Percentiles rank a stretch among this genome's conserved stretches.
These are phyloP conservation scores for Monoplex corrugatus DNA, from an alignment of 2,888 invertebrate species.

Conservation along the genomic window DNA sequence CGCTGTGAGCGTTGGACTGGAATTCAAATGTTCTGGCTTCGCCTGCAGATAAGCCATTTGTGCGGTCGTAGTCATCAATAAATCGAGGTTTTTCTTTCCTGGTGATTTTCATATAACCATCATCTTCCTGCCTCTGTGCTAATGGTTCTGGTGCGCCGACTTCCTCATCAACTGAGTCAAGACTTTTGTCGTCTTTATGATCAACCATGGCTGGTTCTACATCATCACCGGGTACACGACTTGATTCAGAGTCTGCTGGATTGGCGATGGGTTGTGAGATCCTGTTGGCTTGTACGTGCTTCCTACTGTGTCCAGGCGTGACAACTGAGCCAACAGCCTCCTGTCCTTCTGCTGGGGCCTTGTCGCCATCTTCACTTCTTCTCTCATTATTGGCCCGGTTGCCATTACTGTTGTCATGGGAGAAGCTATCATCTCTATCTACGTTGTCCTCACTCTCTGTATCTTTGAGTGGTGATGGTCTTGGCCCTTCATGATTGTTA, in stretches of 20 bases:
- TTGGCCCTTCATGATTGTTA: neutral
- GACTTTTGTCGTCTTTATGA: no score
- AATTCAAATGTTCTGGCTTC: neutral
- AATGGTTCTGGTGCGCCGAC: neutral
- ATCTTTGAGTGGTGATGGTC: neutral
- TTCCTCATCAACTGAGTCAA: neutral
- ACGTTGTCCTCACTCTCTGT: neutral
- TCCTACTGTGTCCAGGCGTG: neutral
- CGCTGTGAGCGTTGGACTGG: neutral
- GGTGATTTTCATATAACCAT: slow-evolving; percentile 13
- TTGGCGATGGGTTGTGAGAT: neutral
- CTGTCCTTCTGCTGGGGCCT: neutral
- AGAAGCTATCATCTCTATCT: no score
- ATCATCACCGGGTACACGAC: no score
- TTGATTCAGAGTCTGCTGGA: no score
- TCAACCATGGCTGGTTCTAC: no score
- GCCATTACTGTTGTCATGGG: neutral
- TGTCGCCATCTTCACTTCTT: neutral
- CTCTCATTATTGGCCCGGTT: neutral
- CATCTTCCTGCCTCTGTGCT: neutral
- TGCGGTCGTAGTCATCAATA: neutral
- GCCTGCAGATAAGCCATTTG: neutral
- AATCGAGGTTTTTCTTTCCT: slow-evolving; percentile 14
- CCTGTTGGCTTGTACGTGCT: neutral
- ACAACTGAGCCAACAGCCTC: neutral